Evolutionary conservation across 2,797 vertebrate genomes (phyloP).

Genomic region (Sebastes nivosus): DNA sequence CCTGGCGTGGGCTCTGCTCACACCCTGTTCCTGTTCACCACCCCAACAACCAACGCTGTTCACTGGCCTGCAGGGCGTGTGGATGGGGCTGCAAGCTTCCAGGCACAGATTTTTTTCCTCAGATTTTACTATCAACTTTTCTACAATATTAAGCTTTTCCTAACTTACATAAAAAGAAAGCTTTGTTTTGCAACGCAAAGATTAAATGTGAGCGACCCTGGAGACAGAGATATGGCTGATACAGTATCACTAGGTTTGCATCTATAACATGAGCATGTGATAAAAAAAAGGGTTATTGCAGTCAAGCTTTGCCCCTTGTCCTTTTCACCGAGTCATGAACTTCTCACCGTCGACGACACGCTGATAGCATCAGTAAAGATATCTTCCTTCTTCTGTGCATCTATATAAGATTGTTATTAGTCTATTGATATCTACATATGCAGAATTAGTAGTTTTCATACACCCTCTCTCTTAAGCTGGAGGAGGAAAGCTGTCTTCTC

Average conservation of each 20-base stretch:
- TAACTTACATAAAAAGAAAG: neutral
- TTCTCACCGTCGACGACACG: conserved; percentile 23
- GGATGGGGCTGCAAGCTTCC: conserved; percentile 16
- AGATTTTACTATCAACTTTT: conserved; percentile 1
- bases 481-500: conserved; percentile 54
- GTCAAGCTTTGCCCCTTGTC: conserved; percentile 63
- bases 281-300: conserved; percentile 42
- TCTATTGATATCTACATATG: conserved; percentile 12
- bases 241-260: conserved; percentile 32
- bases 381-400: conserved; percentile 11
- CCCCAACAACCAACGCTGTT: conserved; percentile 49
- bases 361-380: conserved; percentile 28
- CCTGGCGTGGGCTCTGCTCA: conserved; percentile 86
- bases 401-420: conserved; percentile 8
- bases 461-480: conserved; percentile 14
- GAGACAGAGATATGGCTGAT: conserved; percentile 43
- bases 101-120: neutral
- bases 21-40: conserved; percentile 86
- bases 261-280: conserved; percentile 41
- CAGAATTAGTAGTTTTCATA: conserved; percentile 11
- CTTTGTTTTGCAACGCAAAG: conserved; percentile 31
- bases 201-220: conserved; percentile 29
- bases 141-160: neutral
- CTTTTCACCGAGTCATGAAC: conserved; percentile 61
- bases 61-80: conserved; percentile 14